Evolutionary conservation across 64 coral and sea anemone species (phyloP).

Genomic region (Stichodactyla mertensii): DNA sequence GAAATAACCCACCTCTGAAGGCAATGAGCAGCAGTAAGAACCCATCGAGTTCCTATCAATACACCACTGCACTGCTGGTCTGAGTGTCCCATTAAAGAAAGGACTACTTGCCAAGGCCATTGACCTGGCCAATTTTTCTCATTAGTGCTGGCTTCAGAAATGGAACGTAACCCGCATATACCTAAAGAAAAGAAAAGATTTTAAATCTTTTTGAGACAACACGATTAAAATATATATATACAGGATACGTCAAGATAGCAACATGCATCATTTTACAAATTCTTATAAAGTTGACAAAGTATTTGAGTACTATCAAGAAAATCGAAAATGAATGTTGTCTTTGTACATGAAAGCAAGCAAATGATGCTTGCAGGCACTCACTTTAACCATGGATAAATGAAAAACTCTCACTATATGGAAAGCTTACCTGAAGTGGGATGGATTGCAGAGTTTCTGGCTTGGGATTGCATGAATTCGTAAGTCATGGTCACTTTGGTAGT

Average conservation of each 20-base stretch:
- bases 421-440: background rate
- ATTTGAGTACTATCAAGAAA: no score
- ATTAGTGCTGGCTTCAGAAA: background rate
- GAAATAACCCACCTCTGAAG: conserved; percentile 51
- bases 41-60: conserved; percentile 57
- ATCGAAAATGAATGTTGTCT: no score
- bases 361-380: no score
- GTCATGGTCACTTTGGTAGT: conserved; percentile 48
- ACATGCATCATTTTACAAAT: no score
- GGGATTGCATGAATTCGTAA: conserved; percentile 20
- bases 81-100: conserved; percentile 44
- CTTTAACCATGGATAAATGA: no score
- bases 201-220: background rate
- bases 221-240: no score
- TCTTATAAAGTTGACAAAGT: no score
- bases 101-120: conserved; percentile 82
- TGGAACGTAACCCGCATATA: background rate
- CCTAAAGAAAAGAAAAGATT: background rate
- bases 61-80: conserved; percentile 58
- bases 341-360: no score
- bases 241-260: no score
- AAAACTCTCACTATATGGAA: background rate
- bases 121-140: conserved; percentile 42
- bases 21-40: conserved; percentile 74
- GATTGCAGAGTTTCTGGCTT: background rate